Conservation (phyloP, 2,113 vertebrate species). For the Pangasianodon gigas region DNA sequence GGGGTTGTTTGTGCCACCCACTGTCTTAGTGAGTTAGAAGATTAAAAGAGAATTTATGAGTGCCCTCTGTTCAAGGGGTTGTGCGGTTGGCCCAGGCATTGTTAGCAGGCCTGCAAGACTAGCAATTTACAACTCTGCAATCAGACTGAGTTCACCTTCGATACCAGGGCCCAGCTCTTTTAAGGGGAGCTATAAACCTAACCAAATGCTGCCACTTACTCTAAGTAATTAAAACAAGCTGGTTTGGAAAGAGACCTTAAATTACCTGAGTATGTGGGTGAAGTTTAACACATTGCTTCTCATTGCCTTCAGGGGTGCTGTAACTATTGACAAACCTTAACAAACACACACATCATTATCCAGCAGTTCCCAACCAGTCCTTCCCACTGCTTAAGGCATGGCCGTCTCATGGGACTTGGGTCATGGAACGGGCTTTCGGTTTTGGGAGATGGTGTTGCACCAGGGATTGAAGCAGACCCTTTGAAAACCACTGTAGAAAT, state of each 20-base stretch:
- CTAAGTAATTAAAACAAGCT: conserved; percentile 84
- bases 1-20: conserved; percentile 38
- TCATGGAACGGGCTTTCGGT: conserved; percentile 54
- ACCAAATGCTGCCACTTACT: conserved; percentile 78
- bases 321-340: conserved; percentile 73
- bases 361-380: conserved; percentile 47
- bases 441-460: conserved; percentile 11
- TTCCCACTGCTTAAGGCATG: conserved; percentile 38
- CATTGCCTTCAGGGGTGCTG: conserved; percentile 62
- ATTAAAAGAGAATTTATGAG: conserved; percentile 62
- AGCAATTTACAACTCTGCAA: conserved; percentile 72
- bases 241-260: conserved; percentile 68
- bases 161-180: conserved; percentile 69
- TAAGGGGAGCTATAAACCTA: conserved; percentile 74
- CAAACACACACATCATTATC: conserved; percentile 65
- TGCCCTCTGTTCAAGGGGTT: conserved; percentile 48
- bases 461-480: conserved; percentile 4
- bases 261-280: conserved; percentile 69
- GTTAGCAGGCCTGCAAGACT: conserved; percentile 63
- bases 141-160: conserved; percentile 69
- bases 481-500: conserved; percentile 14
- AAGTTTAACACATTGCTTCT: conserved; percentile 60
- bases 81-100: conserved; percentile 63
- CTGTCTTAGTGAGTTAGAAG: conserved; percentile 49
- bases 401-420: conserved; percentile 26